Base-by-base conservation (phyloP, 2,888 invertebrate genomes). In the Yponomeuta cagnagella region DNA sequence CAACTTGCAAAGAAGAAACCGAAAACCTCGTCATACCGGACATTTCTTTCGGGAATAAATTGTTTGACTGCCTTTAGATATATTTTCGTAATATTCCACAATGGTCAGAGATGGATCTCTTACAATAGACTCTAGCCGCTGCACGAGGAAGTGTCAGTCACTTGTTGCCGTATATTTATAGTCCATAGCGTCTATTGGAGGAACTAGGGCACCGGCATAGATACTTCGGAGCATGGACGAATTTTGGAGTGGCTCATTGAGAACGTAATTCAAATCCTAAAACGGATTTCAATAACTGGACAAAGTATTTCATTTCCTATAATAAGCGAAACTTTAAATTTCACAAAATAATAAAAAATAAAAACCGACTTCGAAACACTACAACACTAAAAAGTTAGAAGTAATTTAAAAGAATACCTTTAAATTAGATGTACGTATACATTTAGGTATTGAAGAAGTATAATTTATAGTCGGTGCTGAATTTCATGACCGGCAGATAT, bases 191-290 rank as follows among this genome's bases (percentile, higher is more conserved):
- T 64, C 65, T 70, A 64, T 72, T 52, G 66, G 69, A 48, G 72
- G 69, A 73, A 72, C 70, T 73, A 70, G 73, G 73, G 71, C 73
- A 70, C 43, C 70, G 65, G 69, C 72, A 58, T 70, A 67, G 70
- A 70, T 73, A 73, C 69, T 67, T 31, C 52, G 68, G 12, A 52
- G 52, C 52, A 5, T 48, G 68, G 12, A 68, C 48, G 68, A 10
- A 52, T 6, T 31, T 5, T 15, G 68, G 31, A 37, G 67, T 31
- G 58, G 48, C 48, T 9, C 33, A 10, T 6, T 5, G 37, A 58
- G 68, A 68, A 15, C 68, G 48, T 68, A 23, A 30, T 48, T 48
- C 48, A 48, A n/a, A 48, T 65, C 12, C 71, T 77, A 75, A 63
- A 43, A 43, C 43, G 43, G 43, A 43, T 0, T 43, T 6, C 43